phyloP scores from a whole-genome alignment of 2,888 invertebrate species.

The Orthosia gracilis region DNA sequence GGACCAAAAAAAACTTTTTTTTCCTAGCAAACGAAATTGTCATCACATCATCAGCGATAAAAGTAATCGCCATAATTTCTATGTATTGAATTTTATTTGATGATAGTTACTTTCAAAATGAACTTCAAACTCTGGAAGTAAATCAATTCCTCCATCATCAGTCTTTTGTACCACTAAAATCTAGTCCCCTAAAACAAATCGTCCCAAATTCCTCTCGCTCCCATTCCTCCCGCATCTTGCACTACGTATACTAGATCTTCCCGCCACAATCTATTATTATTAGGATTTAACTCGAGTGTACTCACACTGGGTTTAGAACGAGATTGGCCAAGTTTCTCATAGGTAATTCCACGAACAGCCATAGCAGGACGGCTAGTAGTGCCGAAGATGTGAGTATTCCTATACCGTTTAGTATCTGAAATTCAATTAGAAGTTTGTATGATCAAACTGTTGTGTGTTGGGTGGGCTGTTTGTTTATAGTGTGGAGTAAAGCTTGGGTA shows the following conservation, averaged over 20 bases:
- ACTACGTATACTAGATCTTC: neutral
- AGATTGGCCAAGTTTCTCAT: slow-evolving; percentile 61
- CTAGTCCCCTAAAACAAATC: neutral
- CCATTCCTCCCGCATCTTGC: neutral
- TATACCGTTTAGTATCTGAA: slow-evolving; percentile 53
- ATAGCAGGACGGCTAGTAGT: slow-evolving; percentile 43
- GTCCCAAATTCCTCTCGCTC: neutral
- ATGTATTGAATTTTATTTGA: no score
- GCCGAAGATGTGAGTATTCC: slow-evolving; percentile 45
- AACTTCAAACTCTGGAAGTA: no score
- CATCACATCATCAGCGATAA: no score
- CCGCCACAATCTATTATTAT: slow-evolving; percentile 41
- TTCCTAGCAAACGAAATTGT: no score
- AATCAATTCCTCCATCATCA: no score
- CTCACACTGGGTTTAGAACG: slow-evolving; percentile 51
- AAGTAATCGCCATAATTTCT: no score
- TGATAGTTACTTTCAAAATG: no score
- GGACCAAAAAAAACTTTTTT: no score
- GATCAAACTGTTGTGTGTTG: slow-evolving; percentile 12
- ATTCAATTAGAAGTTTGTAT: slow-evolving; percentile 56
- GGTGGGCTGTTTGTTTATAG: slow-evolving; percentile 14
- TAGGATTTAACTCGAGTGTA: slow-evolving; percentile 35
- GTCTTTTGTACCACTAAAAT: no score
- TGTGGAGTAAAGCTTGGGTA: neutral
- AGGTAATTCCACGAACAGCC: slow-evolving; percentile 57